These are phyloP conservation scores for Cyclopterus lumpus DNA, from an alignment of 2,797 vertebrate species.

Conservation along the genomic window DNA sequence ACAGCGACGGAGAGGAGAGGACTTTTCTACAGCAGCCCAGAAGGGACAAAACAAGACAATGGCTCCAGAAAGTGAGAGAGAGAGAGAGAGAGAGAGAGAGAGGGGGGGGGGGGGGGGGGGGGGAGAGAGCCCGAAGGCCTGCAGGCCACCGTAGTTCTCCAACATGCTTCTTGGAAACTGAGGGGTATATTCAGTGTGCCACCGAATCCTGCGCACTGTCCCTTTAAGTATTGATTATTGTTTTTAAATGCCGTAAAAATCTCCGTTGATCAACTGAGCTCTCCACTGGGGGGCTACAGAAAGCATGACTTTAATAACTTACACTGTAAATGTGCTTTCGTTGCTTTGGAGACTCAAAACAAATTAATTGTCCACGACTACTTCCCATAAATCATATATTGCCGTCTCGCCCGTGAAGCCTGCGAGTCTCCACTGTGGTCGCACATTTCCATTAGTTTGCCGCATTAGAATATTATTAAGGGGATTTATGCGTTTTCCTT, in stretches of 20 bases:
- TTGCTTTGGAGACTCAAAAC: not conserved
- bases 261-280: not conserved
- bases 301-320: not conserved
- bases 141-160: too few species aligned
- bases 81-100: too few species aligned
- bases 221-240: not conserved
- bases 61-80: too few species aligned
- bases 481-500: slow-evolving; percentile 11
- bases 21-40: not conserved
- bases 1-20: slow-evolving; percentile 18
- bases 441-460: slow-evolving; percentile 22
- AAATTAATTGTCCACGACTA: not conserved
- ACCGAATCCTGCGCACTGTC: not conserved
- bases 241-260: not conserved
- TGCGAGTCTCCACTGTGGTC: slow-evolving; percentile 2
- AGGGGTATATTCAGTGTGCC: not conserved
- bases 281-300: not conserved
- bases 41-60: too few species aligned
- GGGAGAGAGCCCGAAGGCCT: too few species aligned
- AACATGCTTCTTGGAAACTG: too few species aligned
- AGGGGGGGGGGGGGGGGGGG: too few species aligned
- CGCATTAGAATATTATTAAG: slow-evolving; percentile 8
- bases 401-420: not conserved
- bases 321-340: not conserved
- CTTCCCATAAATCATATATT: slow-evolving; percentile 13